phyloP scores from a whole-genome alignment of 2,797 vertebrate species.

The Coilia nasus region DNA sequence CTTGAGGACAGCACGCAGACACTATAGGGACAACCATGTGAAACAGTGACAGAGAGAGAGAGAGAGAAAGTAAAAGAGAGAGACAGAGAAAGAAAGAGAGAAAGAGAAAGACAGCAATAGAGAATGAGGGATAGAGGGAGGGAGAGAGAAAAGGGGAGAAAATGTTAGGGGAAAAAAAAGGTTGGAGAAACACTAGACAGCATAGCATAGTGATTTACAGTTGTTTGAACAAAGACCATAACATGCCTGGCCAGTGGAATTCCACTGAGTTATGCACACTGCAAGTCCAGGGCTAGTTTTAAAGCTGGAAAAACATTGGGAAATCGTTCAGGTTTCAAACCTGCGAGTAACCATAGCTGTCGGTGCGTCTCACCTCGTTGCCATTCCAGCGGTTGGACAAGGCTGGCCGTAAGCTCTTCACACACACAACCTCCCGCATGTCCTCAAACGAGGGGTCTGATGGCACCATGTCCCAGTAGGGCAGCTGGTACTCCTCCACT shows the following conservation, averaged over 20 bases:
- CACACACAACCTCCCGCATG: constrained; percentile 95
- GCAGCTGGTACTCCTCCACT: constrained; percentile 93
- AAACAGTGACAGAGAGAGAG: not conserved
- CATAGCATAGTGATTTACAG: too few species aligned
- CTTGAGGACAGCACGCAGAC: constrained; percentile 93
- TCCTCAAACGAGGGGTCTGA: constrained; percentile 94
- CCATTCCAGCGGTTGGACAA: constrained; percentile 97
- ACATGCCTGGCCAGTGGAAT: not conserved
- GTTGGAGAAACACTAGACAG: not conserved
- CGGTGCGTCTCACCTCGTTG: constrained; percentile 81
- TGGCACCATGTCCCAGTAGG: constrained; percentile 93
- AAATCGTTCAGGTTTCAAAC: not conserved
- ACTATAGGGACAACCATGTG: constrained; percentile 69
- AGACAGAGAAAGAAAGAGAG: not conserved
- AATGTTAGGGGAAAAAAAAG: not conserved
- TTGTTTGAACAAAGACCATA: not conserved
- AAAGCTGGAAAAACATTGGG: not conserved
- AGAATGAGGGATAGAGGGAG: not conserved
- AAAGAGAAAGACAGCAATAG: not conserved
- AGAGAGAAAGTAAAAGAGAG: not conserved
- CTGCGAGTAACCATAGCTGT: not conserved
- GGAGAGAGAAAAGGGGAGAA: not conserved
- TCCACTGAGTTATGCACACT: not conserved
- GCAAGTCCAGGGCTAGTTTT: not conserved
- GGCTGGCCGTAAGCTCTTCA: constrained; percentile 88